Base-by-base conservation (phyloP, 2,888 invertebrate genomes). In the Ophion slaviceki region DNA sequence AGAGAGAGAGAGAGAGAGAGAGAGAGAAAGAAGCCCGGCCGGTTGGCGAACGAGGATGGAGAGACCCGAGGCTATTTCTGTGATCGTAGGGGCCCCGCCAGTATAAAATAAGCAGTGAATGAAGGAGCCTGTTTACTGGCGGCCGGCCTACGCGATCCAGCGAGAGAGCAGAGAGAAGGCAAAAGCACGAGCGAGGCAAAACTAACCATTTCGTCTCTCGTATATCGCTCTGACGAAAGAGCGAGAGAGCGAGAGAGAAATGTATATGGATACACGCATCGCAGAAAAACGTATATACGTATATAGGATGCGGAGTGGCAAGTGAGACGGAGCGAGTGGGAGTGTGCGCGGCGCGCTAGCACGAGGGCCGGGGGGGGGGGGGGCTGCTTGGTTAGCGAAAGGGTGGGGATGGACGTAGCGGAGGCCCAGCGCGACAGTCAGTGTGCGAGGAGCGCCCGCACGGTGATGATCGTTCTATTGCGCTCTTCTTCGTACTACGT, bases 61-160 rank as follows among this genome's bases (percentile, higher is more conserved):
- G 11, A 70, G 89, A 88, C 88, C 89, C 89, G 86, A 89, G 89
- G 93, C 92, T 93, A 93, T 93, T 93, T 93, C 94, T 92, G 94
- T 93, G 90, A 92, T 91, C 89, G 90, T 90, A 90, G 91, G 90
- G 91, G 89, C 91, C 91, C 70, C 78, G 90, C 89, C 88, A 90
- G 92, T 92, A 91, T 93, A 92, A 93, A 93, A 93, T 92, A 92
- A 92, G 93, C 93, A 91, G 92, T 93, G 93, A 93, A 94, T 93
- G 94, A 94, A 94, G 93, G 91, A 92, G 93, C 91, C 92, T 92
- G 92, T 92, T 92, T 92, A 93, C 93, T 92, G 92, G 93, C 92
- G 92, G 90, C 89, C 92, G 90, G 91, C 92, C 92, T 92, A 92
- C 92, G 92, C 92, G 91, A 92, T 91, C 90, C 88, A 89, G 89